A percentile compares a stretch with the other conserved stretches of the same genome.
Evolutionary conservation across 2,797 vertebrate genomes (phyloP).

Genomic region (Cirrhinus mrigala): DNA sequence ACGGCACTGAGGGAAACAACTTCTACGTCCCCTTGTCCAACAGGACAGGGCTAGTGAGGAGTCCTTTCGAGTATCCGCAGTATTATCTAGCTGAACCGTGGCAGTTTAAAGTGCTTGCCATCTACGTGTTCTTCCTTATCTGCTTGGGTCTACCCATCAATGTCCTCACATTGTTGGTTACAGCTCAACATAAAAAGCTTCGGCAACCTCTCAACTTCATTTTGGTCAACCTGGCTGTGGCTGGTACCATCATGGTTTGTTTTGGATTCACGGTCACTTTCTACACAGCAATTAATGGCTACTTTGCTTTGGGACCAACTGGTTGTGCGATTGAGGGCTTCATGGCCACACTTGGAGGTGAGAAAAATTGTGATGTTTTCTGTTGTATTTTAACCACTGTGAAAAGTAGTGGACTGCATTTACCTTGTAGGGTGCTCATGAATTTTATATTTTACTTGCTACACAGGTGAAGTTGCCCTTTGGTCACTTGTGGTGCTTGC

Average conservation of each 20-base stretch:
- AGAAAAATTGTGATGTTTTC: constrained; percentile 26
- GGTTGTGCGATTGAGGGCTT: constrained; percentile 80
- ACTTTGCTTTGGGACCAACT: constrained; percentile 78
- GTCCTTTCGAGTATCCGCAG: constrained; percentile 80
- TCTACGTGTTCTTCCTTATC: constrained; percentile 85
- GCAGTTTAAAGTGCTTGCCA: constrained; percentile 71
- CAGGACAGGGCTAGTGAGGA: constrained; percentile 82
- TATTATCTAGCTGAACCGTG: constrained; percentile 81
- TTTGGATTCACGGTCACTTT: constrained; percentile 85
- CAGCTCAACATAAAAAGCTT: constrained; percentile 85
- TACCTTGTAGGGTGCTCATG: constrained; percentile 42
- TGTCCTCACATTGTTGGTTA: constrained; percentile 78
- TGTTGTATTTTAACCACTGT: not conserved
- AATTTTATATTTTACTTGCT: constrained; percentile 2
- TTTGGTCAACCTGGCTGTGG: constrained; percentile 83
- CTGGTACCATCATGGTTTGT: constrained; percentile 80
- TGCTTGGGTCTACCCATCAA: constrained; percentile 82
- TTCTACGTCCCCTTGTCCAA: constrained; percentile 86
- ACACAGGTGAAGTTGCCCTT: constrained; percentile 70
- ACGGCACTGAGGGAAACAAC: constrained; percentile 83
- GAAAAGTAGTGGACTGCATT: not conserved
- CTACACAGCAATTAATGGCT: constrained; percentile 76
- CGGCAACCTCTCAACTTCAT: constrained; percentile 84
- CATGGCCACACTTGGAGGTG: constrained; percentile 82
- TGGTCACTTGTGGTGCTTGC: constrained; percentile 79